A percentile compares a stretch with the other conserved stretches of the same genome.
Conservation (phyloP, 1,140 invertebrate genomes). For the Spodoptera frugiperda region DNA sequence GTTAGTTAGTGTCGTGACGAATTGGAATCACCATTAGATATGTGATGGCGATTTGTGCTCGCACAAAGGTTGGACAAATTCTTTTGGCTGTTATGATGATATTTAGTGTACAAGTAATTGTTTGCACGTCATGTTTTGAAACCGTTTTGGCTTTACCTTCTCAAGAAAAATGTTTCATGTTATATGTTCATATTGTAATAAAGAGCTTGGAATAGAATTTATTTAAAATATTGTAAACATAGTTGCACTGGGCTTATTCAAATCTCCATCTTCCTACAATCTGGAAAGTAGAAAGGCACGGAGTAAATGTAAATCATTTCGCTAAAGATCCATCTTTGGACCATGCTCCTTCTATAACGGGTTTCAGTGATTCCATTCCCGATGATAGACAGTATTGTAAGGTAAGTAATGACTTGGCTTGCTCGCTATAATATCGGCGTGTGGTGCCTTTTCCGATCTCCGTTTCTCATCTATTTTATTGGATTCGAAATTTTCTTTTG, state of each 20-base stretch:
- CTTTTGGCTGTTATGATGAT: slow-evolving; percentile 8
- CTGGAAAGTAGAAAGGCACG: slow-evolving; percentile 27
- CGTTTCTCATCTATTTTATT: slow-evolving; percentile 39
- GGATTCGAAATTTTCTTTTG: slow-evolving; percentile 37
- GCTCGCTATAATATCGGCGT: slow-evolving; percentile 45
- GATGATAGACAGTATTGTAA: slow-evolving; percentile 61
- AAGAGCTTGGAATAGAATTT: neutral
- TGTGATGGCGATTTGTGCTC: slow-evolving; percentile 45
- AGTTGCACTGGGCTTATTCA: slow-evolving; percentile 3
- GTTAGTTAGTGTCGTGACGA: slow-evolving; percentile 61
- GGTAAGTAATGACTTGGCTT: slow-evolving; percentile 52
- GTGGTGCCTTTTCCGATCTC: slow-evolving; percentile 41
- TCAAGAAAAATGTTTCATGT: no score
- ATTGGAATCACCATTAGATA: slow-evolving; percentile 56
- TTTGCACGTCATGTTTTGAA: no score
- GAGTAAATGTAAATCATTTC: slow-evolving; percentile 31
- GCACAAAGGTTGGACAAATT: slow-evolving; percentile 22
- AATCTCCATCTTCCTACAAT: slow-evolving; percentile 18
- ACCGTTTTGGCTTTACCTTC: no score
- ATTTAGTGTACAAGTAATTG: neutral
- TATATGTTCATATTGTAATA: no score
- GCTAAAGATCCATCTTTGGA: slow-evolving; percentile 40
- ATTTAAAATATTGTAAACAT: slow-evolving; percentile 1
- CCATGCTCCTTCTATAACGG: slow-evolving; percentile 50
- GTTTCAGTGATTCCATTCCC: slow-evolving; percentile 55